Conservation (phyloP, 92 coral and sea anemone genomes). For the Umimayanthus chanpuru region DNA sequence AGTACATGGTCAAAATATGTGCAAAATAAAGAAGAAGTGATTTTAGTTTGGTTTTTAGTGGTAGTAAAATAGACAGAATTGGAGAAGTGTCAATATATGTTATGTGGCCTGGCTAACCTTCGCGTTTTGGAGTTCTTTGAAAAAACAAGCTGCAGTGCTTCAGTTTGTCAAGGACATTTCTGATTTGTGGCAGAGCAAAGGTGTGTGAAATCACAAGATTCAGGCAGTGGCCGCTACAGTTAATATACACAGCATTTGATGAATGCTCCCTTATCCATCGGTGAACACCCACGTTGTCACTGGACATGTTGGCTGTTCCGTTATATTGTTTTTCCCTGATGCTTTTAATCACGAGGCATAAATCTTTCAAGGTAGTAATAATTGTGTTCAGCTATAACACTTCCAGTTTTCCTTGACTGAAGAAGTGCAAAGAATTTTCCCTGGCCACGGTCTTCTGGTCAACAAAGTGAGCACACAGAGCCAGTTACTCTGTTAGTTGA, state of each 20-base stretch:
- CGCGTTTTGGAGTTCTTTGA: background rate
- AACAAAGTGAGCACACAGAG: conserved; percentile 41
- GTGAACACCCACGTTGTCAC: conserved; percentile 53
- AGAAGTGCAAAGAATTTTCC: conserved; percentile 43
- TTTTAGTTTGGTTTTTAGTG: background rate
- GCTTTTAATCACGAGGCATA: conserved; percentile 42
- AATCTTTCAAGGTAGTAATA: conserved; percentile 44
- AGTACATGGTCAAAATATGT: no score
- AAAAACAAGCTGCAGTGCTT: conserved; percentile 10
- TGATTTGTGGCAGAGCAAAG: conserved; percentile 14
- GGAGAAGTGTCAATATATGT: background rate
- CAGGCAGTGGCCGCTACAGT: conserved; percentile 56
- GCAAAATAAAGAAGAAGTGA: no score
- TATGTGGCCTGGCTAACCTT: background rate
- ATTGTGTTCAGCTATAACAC: conserved; percentile 44
- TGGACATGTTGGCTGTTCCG: conserved; percentile 62
- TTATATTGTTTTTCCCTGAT: conserved; percentile 62
- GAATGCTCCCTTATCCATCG: conserved; percentile 46
- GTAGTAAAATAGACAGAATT: background rate
- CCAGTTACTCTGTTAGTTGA: conserved; percentile 39
- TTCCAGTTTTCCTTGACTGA: conserved; percentile 38
- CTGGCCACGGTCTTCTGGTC: conserved; percentile 25
- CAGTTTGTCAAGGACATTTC: background rate
- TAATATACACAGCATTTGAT: conserved; percentile 55
- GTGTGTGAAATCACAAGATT: conserved; percentile 53